Base-by-base conservation (phyloP, 1,140 invertebrate species). In the Drosophila equinoxialis region DNA sequence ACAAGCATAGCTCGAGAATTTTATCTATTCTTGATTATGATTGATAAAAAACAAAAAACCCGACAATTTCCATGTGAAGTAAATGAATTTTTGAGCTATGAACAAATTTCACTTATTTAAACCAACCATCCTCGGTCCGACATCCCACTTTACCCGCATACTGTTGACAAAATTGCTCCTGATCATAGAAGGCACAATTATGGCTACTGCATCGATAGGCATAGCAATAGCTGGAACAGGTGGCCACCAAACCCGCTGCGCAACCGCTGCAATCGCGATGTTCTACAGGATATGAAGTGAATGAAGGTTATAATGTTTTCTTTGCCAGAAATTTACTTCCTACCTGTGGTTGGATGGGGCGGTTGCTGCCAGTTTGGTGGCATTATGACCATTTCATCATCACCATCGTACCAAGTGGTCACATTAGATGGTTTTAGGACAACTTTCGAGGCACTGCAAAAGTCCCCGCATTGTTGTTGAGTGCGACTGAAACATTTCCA, bases 201-300 rank as follows among this genome's bases (percentile, higher is more conserved):
- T 70, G 74, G 30, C 62, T 64, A 55, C 61, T 71, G 60, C 89
- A 91, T 1, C 54, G 70, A 41, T 80, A 91, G 2, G 59, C 68
- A 35, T 83, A 85, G 51, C 89, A 91, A 41, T 91, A 91, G n/a
- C 69, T 39, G 8, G 89, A 85, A 23, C 84, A 91, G 26, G 55
- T 30, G n/a, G 23, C 4, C 26, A 58, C 30, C 13, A 45, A 2
- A 10, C 77, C 68, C 5, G 3, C 3, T 0, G 72, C 65, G 66
- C 89, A 91, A 14, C 89, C 84, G 8, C 89, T 91, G 62, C 89
- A 91, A 39, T 91, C 89, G 10, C 84, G 69, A 35, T 59, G 57
- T 30, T 79, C 79, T 84, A 42, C 5, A 0, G 8, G 8, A 63
- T 8, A 0, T 45, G 17, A 42, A 33, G 0, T 11, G n/a, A 61